phyloP scores from a whole-genome alignment of 2,888 invertebrate genomes.

The Cosmopolites sordidus region DNA sequence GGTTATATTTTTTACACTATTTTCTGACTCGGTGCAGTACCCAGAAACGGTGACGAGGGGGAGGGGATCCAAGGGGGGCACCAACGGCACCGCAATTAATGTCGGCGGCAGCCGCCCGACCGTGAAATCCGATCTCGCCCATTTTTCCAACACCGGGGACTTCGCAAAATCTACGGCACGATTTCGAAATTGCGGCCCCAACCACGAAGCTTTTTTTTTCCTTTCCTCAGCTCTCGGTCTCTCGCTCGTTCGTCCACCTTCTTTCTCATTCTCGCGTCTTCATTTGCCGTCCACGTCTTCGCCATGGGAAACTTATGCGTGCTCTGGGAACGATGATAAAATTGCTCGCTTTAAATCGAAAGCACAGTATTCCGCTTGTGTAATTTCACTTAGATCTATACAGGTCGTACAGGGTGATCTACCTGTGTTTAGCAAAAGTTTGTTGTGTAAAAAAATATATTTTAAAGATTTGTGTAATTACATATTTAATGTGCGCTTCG shows the following conservation, averaged over 20 bases:
- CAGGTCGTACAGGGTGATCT: too few relatives aligned
- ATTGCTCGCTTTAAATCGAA: too few relatives aligned
- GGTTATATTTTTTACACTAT: too few relatives aligned
- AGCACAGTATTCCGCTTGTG: too few relatives aligned
- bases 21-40: too few relatives aligned
- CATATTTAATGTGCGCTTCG: too few relatives aligned
- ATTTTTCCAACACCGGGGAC: slow-evolving; percentile 21
- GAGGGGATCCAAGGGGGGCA: slow-evolving; percentile 2
- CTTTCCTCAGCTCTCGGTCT: neutral
- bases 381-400: too few relatives aligned
- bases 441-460: too few relatives aligned
- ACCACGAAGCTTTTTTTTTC: slow-evolving; percentile 10
- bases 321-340: too few relatives aligned
- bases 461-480: too few relatives aligned
- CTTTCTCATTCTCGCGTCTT: neutral
- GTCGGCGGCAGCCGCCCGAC: slow-evolving; percentile 44
- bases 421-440: too few relatives aligned
- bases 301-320: neutral
- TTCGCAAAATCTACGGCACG: slow-evolving; percentile 21
- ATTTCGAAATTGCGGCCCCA: slow-evolving; percentile 25
- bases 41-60: too few relatives aligned
- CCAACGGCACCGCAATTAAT: slow-evolving; percentile 40
- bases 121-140: slow-evolving; percentile 44
- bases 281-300: neutral
- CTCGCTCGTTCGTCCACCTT: neutral